Evolutionary conservation across 2,797 vertebrate genomes (phyloP).

Genomic region (Tokudaia muenninki): DNA sequence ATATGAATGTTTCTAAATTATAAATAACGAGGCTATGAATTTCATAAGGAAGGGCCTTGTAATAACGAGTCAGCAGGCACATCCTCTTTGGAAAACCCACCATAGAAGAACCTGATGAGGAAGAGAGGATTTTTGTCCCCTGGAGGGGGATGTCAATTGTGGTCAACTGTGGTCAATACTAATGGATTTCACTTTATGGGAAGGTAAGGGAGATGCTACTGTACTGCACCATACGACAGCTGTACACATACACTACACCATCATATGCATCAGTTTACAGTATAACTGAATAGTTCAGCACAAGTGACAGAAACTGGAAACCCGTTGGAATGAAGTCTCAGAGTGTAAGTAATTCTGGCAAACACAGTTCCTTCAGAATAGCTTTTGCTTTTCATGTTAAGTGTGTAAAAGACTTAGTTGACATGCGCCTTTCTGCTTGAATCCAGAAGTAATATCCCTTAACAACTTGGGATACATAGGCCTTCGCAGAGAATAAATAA

Average conservation of each 20-base stretch:
- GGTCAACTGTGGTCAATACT: background rate
- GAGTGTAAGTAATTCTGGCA: slow-evolving; percentile 1
- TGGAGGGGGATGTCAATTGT: background rate
- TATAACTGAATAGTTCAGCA: background rate
- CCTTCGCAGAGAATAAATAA: slow-evolving; percentile 52
- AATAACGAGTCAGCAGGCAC: background rate
- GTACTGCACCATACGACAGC: background rate
- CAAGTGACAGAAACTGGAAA: background rate
- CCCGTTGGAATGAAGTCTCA: slow-evolving; percentile 1
- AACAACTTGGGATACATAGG: slow-evolving; percentile 10
- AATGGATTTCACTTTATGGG: background rate
- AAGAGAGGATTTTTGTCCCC: background rate
- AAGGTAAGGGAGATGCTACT: background rate
- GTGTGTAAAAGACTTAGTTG: background rate
- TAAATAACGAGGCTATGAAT: background rate
- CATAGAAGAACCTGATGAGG: background rate
- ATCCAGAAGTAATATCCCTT: slow-evolving; percentile 20
- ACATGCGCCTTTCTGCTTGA: slow-evolving; percentile 7
- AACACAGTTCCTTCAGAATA: background rate
- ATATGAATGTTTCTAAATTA: slow-evolving; percentile 16
- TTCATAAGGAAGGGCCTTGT: background rate
- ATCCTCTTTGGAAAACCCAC: background rate
- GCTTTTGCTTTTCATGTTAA: slow-evolving; percentile 24
- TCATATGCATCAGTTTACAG: background rate
- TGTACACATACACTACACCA: too few species aligned